Base-by-base conservation (phyloP, 2,888 invertebrate genomes). In the Pristionchus arcanus region DNA sequence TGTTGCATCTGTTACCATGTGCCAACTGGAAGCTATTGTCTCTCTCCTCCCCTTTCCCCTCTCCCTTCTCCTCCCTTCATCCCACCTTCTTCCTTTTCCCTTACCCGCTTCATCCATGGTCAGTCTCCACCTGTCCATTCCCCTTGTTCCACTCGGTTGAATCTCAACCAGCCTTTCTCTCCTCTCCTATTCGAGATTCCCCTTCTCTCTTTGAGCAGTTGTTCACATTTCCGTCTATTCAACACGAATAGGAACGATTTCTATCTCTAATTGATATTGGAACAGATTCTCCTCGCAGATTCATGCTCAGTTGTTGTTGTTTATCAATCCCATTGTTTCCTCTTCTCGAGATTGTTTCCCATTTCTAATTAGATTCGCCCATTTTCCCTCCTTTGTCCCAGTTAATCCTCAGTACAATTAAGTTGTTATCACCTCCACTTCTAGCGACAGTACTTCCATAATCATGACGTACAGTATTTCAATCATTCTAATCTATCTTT, bases 1-100 rank as follows among this genome's bases (percentile, higher is more conserved):
- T 55, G 28, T n/a, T 25, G 59, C 84, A 85, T 59, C 84, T 85
- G 84, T 59, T 85, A 85, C 84, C 84, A 85, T 85, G 59, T 85
- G 84, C 84, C 59, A 85, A 85, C 59, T 59, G 84, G n/a, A 19
- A n/a, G 28, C 83, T 55, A 55, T 83, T 83, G 49, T 83, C 53
- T 53, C 83, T 28, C 16, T 53, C 53, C 28, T 31, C n/a, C 59
- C 55, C 83, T 31, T 59, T 84, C 59, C 59, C 19, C 59, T 25
- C 19, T 25, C 84, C 25, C 34, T 59, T 59, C 28, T 28, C 25
- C 59, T 37, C 9, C 19, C 42, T 49, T 42, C 49, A 59, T 49
- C 34, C 31, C 59, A 15, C 31, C 37, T 15, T 59, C 34, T 59
- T 31, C 34, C 84, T 16, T 34, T 37, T 59, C 59, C 21, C 59